Conservation (phyloP, 1,140 invertebrate genomes). For the Glomeris maerens region DNA sequence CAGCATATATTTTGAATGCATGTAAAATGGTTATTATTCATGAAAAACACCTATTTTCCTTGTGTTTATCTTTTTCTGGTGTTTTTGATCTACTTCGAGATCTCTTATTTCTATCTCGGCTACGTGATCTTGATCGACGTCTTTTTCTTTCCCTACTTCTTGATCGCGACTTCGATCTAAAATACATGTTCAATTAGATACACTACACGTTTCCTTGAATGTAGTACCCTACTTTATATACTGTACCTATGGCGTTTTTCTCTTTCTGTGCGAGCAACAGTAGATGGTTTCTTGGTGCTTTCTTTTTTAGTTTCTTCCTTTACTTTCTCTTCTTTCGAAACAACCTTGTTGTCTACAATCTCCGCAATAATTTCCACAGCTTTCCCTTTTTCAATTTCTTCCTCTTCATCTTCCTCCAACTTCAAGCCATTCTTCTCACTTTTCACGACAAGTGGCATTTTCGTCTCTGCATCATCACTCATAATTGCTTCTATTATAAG, state of each 20-base stretch:
- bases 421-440: too few relatives aligned
- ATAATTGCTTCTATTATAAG: too few relatives aligned
- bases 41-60: conserved; percentile 19
- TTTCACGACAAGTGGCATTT: too few relatives aligned
- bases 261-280: conserved; percentile 4
- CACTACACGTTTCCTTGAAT: neutral
- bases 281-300: too few relatives aligned
- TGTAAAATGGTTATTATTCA: neutral
- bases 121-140: conserved; percentile 8
- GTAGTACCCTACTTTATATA: neutral
- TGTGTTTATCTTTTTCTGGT: conserved; percentile 22
- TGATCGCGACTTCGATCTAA: conserved; percentile 11
- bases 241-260: conserved; percentile 4
- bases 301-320: too few relatives aligned
- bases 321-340: neutral
- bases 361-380: too few relatives aligned
- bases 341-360: too few relatives aligned
- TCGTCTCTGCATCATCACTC: too few relatives aligned
- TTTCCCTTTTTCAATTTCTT: too few relatives aligned
- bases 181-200: neutral
- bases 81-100: neutral
- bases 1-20: neutral
- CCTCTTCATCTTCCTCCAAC: too few relatives aligned
- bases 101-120: conserved; percentile 10
- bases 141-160: conserved; percentile 12